Conservation (phyloP, 2,888 invertebrate species). For the Tuta absoluta region DNA sequence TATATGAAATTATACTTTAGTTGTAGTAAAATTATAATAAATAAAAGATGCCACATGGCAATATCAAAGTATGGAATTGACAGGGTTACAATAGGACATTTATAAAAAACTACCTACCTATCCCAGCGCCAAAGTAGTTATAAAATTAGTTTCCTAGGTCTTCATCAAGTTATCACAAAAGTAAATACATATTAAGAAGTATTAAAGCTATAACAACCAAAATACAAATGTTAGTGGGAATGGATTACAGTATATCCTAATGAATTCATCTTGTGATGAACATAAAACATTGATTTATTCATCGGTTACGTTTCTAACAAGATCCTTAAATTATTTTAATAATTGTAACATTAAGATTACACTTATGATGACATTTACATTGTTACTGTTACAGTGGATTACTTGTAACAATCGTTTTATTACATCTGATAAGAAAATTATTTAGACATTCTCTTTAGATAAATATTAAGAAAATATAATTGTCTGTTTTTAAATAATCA, state of each 20-base stretch:
- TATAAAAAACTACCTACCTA: neutral
- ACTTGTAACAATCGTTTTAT: slow-evolving; percentile 43
- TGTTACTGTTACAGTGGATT: slow-evolving; percentile 36
- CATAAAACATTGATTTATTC: slow-evolving; percentile 33
- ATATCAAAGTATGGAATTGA: slow-evolving; percentile 22
- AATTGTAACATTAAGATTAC: slow-evolving; percentile 41
- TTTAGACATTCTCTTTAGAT: slow-evolving; percentile 48
- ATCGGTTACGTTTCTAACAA: slow-evolving; percentile 37
- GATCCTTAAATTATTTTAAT: slow-evolving; percentile 37
- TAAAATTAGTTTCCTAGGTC: slow-evolving; percentile 1
- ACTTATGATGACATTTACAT: slow-evolving; percentile 36
- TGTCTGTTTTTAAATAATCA: slow-evolving; percentile 54
- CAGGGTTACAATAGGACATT: slow-evolving; percentile 7
- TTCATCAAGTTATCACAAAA: slow-evolving; percentile 33
- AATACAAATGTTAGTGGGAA: slow-evolving; percentile 40
- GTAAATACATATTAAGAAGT: slow-evolving; percentile 35
- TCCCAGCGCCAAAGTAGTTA: slow-evolving; percentile 10
- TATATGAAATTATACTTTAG: slow-evolving; percentile 15
- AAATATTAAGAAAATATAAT: slow-evolving; percentile 72
- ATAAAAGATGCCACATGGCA: slow-evolving; percentile 15
- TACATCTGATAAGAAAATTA: slow-evolving; percentile 42
- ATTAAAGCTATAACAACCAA: slow-evolving; percentile 62
- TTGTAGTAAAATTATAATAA: slow-evolving; percentile 14
- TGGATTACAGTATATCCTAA: slow-evolving; percentile 34
- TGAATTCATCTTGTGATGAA: slow-evolving; percentile 36